A percentile compares a stretch with the other conserved stretches of the same genome.
phyloP scores from a whole-genome alignment of 2,797 vertebrate genomes.

The Falco novaeseelandiae region DNA sequence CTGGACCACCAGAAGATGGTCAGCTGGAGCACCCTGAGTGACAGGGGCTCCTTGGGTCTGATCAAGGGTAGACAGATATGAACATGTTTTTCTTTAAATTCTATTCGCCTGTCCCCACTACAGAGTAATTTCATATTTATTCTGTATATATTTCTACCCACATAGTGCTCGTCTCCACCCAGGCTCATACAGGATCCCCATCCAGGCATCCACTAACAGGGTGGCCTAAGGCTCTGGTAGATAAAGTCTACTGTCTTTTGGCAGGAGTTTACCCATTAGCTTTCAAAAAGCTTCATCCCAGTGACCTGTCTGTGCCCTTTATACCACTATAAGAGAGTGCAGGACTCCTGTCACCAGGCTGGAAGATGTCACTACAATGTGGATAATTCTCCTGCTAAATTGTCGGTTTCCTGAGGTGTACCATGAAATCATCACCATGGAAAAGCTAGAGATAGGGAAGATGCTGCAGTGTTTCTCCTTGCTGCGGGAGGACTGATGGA shows the following conservation, averaged over 20 bases:
- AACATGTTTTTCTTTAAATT: background rate
- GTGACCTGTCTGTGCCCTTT: background rate
- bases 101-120: background rate
- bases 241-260: background rate
- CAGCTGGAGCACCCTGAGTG: background rate
- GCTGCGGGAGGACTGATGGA: background rate
- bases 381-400: conserved; percentile 24
- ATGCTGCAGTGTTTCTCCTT: background rate
- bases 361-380: conserved; percentile 35
- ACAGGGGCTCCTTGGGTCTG: background rate
- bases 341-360: conserved; percentile 18
- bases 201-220: background rate
- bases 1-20: background rate
- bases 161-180: background rate
- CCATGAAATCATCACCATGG: background rate
- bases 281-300: background rate
- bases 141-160: background rate
- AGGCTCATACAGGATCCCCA: background rate
- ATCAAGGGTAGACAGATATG: background rate
- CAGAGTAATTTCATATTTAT: background rate
- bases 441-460: background rate
- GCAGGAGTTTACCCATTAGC: background rate
- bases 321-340: background rate
- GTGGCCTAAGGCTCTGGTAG: background rate
- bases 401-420: conserved; percentile 35